phyloP scores from a whole-genome alignment of 1,140 invertebrate genomes.

The Akabosia matsudoensis region DNA sequence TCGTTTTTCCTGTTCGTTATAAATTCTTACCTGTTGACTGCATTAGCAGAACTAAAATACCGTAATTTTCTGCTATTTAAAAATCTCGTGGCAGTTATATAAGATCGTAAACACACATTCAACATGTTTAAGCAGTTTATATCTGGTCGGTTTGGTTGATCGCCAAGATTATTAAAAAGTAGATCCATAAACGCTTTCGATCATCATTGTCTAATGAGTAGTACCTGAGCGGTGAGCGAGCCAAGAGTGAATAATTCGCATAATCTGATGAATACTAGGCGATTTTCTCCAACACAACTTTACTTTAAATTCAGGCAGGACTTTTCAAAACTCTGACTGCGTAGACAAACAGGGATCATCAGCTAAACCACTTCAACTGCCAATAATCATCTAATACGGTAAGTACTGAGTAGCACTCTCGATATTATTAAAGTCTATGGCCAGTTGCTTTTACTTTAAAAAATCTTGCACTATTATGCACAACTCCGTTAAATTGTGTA shows the following conservation, averaged over 20 bases:
- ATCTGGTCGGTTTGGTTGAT: slow-evolving; percentile 3
- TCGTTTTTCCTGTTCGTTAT: too few relatives aligned
- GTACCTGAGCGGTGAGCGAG: background rate
- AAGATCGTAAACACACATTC: slow-evolving; percentile 1
- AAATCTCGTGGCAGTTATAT: too few relatives aligned
- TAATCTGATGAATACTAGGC: too few relatives aligned
- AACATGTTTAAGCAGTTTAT: background rate
- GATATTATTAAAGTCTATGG: background rate
- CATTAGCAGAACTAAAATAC: too few relatives aligned
- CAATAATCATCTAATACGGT: background rate
- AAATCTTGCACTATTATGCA: background rate
- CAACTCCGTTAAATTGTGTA: too few relatives aligned
- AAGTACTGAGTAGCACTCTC: background rate
- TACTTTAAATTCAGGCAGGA: background rate
- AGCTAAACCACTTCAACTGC: background rate
- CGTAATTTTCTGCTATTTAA: too few relatives aligned
- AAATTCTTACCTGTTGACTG: too few relatives aligned
- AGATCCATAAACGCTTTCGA: slow-evolving; percentile 16
- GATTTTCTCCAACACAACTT: background rate
- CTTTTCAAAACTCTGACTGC: too few relatives aligned
- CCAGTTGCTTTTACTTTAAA: background rate
- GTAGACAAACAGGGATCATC: background rate
- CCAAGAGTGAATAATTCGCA: too few relatives aligned
- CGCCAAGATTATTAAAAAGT: slow-evolving; percentile 10
- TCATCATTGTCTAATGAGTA: slow-evolving; percentile 17